Evolutionary conservation across 2,113 vertebrate species (phyloP).

Genomic region (Morone saxatilis): DNA sequence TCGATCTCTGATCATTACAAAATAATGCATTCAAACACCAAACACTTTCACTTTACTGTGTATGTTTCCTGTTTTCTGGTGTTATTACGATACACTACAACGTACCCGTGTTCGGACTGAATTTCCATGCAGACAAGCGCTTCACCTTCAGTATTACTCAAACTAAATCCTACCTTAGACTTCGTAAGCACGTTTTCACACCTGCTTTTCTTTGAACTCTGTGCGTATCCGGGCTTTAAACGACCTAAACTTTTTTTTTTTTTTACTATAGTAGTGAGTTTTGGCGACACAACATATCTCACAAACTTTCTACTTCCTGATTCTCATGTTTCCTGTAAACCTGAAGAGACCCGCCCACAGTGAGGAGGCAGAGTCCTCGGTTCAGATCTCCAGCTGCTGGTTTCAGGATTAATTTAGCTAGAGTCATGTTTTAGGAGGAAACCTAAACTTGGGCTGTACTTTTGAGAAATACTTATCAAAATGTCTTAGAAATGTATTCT

Average conservation of each 20-base stretch:
- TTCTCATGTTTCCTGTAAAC: slow-evolving; percentile 80
- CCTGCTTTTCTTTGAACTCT: background rate
- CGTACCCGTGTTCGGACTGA: background rate
- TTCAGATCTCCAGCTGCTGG: background rate
- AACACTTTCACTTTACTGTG: background rate
- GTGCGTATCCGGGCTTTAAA: background rate
- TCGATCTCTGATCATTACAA: background rate
- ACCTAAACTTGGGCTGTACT: too few relatives aligned
- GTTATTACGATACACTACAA: background rate
- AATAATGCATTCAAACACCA: background rate
- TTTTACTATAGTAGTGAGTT: background rate
- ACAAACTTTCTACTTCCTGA: slow-evolving; percentile 78
- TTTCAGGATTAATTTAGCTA: too few relatives aligned
- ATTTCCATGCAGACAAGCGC: slow-evolving; percentile 5
- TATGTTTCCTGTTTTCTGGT: background rate
- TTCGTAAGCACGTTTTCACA: slow-evolving; percentile 11
- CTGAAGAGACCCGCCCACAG: slow-evolving; percentile 65
- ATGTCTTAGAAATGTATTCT: too few relatives aligned
- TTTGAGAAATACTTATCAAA: too few relatives aligned
- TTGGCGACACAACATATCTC: slow-evolving; percentile 46
- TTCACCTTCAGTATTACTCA: background rate
- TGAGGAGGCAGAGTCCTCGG: background rate
- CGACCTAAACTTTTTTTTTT: background rate
- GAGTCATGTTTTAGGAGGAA: too few relatives aligned
- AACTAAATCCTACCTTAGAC: slow-evolving; percentile 66